Base-by-base conservation (phyloP, 1,140 invertebrate species). In the Drosophila suzukii region DNA sequence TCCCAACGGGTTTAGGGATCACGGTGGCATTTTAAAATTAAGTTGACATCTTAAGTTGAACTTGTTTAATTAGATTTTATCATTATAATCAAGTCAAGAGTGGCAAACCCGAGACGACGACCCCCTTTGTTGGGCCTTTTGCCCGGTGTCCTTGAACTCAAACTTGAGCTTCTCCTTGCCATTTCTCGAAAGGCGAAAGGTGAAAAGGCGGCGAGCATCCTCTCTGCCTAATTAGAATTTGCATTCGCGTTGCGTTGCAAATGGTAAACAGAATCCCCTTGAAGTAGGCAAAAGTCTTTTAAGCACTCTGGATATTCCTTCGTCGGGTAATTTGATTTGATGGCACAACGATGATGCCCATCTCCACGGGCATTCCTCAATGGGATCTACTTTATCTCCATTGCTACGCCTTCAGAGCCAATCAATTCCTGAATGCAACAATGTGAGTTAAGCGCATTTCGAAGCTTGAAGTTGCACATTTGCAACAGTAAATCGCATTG, bases 51-150 rank as follows among this genome's bases (percentile, higher is more conserved):
- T 89, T 73, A 78, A 68, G 84, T 89, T 89, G 39, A 89, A 89
- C 85, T 89, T 89, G 79, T 81, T 84, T 84, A 89, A 89, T 89
- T 89, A 81, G 84, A 89, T 89, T 90, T 89, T 89, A 89, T 88
- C 81, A 78, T 89, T 84, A 81, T 89, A 89, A 89, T 90, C 81
- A 81, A 84, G 66, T 84, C 75, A 65, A 78, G 63, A 78, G 82
- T 71, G 67, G 57, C 72, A 68, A 68, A 54, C 61, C 63, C 53
- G 36, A 59, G 38, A 43, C 68, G 50, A 57, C 32, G 58, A 10
- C 15, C 15, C n/a, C 3, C 17, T 24, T 36, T 58, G 27, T 68
- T 55, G 51, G 43, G 17, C n/a, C 61, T 68, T 68, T 65, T 8
- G 30, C 38, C 58, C 13, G 5, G 44, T 38, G 61, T 60, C 56